Conservation (phyloP, 2,113 vertebrate genomes). For the Rhinolophus ferrumequinum region DNA sequence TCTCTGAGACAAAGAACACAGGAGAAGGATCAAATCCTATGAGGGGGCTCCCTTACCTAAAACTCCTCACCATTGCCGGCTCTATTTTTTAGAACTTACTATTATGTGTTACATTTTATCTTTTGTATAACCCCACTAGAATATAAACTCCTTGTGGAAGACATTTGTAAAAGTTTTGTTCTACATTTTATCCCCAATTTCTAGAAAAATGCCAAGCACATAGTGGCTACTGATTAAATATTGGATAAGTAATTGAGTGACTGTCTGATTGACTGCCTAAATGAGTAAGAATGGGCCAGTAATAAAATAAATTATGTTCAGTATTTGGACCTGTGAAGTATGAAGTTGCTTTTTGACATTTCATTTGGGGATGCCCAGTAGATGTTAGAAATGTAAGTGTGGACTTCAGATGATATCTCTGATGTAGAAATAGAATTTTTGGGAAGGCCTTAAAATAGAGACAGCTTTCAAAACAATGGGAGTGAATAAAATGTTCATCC, state of each 20-base stretch:
- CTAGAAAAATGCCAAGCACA: not conserved
- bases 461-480: not conserved
- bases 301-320: not conserved
- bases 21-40: not conserved
- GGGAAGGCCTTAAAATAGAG: not conserved
- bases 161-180: not conserved
- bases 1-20: not conserved
- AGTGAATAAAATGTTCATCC: not conserved
- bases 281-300: not conserved
- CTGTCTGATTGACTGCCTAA: not conserved
- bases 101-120: not conserved
- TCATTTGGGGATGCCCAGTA: not conserved
- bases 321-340: not conserved
- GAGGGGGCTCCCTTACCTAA: not conserved
- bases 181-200: not conserved
- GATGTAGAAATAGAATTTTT: not conserved
- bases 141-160: not conserved
- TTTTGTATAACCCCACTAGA: not conserved
- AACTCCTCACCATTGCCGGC: not conserved
- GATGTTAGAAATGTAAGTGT: not conserved
- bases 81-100: not conserved
- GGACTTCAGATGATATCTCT: not conserved
- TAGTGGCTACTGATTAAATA: not conserved
- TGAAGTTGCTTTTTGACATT: not conserved
- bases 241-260: not conserved